Percentiles rank a stretch among this genome's conserved stretches.
Conservation (phyloP, 2,113 vertebrate species). For the Perccottus glenii region DNA sequence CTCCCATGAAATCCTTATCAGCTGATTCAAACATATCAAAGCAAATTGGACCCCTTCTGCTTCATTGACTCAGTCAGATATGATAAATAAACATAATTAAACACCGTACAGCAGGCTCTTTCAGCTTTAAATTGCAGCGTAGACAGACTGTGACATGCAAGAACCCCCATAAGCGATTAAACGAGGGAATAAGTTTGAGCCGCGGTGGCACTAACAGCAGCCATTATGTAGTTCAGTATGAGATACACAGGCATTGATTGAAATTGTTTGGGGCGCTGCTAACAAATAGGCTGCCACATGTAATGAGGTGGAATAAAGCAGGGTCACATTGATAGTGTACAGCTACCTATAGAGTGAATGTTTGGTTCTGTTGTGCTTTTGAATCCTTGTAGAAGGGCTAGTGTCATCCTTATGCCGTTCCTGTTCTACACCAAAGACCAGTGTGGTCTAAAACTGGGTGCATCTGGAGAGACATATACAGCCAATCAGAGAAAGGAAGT, state of each 20-base stretch:
- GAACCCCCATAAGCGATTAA: constrained; percentile 32
- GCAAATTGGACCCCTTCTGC: constrained; percentile 6
- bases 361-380: neutral
- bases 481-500: no score
- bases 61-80: constrained; percentile 24
- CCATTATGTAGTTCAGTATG: constrained; percentile 45
- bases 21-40: constrained; percentile 15
- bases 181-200: constrained; percentile 59
- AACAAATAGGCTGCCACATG: constrained; percentile 63
- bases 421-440: no score
- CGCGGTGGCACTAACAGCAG: constrained; percentile 54
- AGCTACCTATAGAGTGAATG: constrained; percentile 8
- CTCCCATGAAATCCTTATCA: neutral
- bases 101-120: constrained; percentile 6
- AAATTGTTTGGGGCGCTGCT: constrained; percentile 54
- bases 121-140: constrained; percentile 34
- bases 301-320: constrained; percentile 59
- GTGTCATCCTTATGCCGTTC: no score
- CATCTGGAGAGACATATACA: no score
- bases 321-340: constrained; percentile 3
- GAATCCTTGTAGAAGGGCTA: no score
- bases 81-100: constrained; percentile 60
- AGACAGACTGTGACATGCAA: constrained; percentile 35
- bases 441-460: no score
- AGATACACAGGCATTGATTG: constrained; percentile 50